Base-by-base conservation (phyloP, 2,888 invertebrate genomes). In the Orchesellides sinensis region DNA sequence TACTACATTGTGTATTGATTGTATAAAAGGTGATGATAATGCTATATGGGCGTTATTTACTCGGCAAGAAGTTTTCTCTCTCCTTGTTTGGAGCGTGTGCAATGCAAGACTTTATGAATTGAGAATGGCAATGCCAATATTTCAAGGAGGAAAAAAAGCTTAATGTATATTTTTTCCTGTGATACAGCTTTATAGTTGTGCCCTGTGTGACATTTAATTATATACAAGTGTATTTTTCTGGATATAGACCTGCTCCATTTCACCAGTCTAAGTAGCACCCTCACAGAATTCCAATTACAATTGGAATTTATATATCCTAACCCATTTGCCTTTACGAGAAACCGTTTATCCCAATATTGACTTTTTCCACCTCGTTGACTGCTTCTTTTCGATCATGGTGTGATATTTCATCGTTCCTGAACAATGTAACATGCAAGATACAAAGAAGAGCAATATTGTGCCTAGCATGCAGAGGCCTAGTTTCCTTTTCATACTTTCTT, bases 341-440 rank as follows among this genome's bases (percentile, higher is more conserved):
- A 88, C 88, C 88, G 88, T 88, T 88, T 88, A 88, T 88, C 88
- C 88, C 86, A 88, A 87, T 88, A 88, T 88, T 88, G 88, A 88
- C 88, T 88, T 88, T 87, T 88, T 88, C 87, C 88, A 88, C 87
- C 88, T 88, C 88, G 88, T 88, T 88, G 88, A 86, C 84, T 86
- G 49, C 73, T 82, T 82, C 82, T 83, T 77, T 83, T 77, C 82
- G 75, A 75, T 83, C 70, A 77, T 75, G 61, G 32, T 74, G 81
- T 83, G 82, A 83, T 83, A 83, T 83, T 83, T 83, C 82, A 83
- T 83, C 75, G 82, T 77, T 83, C 54, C 61, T 72, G 70, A 68
- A 59, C 69, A 80, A 72, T 66, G 32, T 65, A 74, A 66, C 45
- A 47, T 35, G 56, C 12, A 70, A 68, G n/a, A 56, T 2, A 40